Percentiles rank a stretch among this genome's conserved stretches.
Conservation (phyloP, 2,888 invertebrate species). For the Oegoconia quadripuncta region DNA sequence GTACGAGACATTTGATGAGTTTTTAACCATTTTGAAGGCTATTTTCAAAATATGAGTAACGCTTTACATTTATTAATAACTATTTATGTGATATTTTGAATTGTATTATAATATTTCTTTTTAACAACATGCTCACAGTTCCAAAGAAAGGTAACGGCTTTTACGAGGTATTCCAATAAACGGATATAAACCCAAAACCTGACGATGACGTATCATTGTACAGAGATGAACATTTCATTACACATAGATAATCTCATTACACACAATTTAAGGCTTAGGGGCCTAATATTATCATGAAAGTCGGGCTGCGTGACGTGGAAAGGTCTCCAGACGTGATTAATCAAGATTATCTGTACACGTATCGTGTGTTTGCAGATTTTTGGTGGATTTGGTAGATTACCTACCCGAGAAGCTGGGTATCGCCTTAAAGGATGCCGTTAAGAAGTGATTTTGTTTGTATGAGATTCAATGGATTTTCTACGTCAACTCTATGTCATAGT, state of each 20-base stretch:
- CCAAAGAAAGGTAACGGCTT: background rate
- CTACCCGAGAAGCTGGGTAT: slow-evolving; percentile 1
- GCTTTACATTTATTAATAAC: too few relatives aligned
- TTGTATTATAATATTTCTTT: too few relatives aligned
- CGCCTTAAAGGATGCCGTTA: slow-evolving; percentile 3
- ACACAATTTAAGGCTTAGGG: slow-evolving; percentile 8
- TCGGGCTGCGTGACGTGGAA: slow-evolving; percentile 12
- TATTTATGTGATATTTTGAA: too few relatives aligned
- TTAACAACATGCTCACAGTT: too few relatives aligned
- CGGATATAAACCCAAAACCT: background rate
- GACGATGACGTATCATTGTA: background rate
- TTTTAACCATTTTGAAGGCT: too few relatives aligned
- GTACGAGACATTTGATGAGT: too few relatives aligned
- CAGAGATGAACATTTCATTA: background rate
- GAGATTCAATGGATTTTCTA: too few relatives aligned
- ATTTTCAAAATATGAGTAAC: too few relatives aligned
- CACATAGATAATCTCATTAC: background rate
- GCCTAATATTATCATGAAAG: slow-evolving; percentile 15
- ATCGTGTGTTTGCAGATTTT: slow-evolving; percentile 63
- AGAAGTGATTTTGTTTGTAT: background rate
- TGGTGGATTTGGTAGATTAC: slow-evolving; percentile 60
- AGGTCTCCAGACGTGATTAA: slow-evolving; percentile 48
- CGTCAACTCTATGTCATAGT: too few relatives aligned
- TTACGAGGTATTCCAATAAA: background rate
- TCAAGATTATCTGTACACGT: slow-evolving; percentile 60